Conservation (phyloP, 2,888 invertebrate genomes). For the Agonopterix heracliana region DNA sequence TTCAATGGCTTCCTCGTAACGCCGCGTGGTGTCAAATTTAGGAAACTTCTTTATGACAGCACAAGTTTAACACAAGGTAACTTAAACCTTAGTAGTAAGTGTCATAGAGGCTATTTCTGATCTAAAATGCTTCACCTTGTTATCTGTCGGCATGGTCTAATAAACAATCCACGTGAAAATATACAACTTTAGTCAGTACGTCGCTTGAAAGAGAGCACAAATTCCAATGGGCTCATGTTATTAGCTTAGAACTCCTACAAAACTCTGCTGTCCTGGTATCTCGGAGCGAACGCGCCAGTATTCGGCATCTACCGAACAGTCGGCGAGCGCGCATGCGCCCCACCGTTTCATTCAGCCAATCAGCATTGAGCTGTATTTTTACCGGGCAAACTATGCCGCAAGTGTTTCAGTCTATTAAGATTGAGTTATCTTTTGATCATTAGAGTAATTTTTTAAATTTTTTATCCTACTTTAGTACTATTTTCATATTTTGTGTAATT, state of each 20-base stretch:
- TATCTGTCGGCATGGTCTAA: conserved; percentile 57
- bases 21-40: conserved; percentile 55
- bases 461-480: background rate
- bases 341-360: conserved; percentile 60
- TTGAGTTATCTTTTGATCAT: background rate
- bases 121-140: conserved; percentile 30
- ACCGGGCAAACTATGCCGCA: conserved; percentile 17
- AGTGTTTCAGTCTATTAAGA: background rate
- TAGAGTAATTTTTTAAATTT: background rate
- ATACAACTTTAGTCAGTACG: conserved; percentile 25
- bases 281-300: conserved; percentile 72
- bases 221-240: conserved; percentile 16
- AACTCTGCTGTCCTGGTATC: conserved; percentile 71
- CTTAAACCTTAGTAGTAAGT: conserved; percentile 16
- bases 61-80: conserved; percentile 18
- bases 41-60: conserved; percentile 56
- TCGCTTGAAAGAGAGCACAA: conserved; percentile 16
- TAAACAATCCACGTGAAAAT: conserved; percentile 24
- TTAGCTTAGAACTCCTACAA: conserved; percentile 59
- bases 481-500: background rate
- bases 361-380: conserved; percentile 39
- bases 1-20: conserved; percentile 44
- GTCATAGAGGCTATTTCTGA: conserved; percentile 33
- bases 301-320: conserved; percentile 64
- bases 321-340: conserved; percentile 70